Evolutionary conservation across 2,888 invertebrate species (phyloP).

Genomic region (Sminthurinus aureus): DNA sequence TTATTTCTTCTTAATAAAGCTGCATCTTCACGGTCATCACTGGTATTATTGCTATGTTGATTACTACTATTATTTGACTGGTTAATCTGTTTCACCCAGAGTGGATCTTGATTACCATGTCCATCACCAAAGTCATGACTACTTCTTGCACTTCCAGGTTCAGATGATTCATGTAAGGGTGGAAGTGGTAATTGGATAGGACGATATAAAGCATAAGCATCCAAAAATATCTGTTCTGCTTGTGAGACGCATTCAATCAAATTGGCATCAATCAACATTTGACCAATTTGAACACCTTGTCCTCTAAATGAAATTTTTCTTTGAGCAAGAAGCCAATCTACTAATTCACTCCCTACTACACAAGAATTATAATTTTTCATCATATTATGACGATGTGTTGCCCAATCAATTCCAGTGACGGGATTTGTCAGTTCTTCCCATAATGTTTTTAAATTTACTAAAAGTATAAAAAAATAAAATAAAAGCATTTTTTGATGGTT

Average conservation of each 20-base stretch:
- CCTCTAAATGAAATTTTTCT: slow-evolving; percentile 75
- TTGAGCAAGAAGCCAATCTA: slow-evolving; percentile 83
- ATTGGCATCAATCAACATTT: slow-evolving; percentile 78
- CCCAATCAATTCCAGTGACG: slow-evolving; percentile 68
- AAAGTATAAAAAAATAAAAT: too few relatives aligned
- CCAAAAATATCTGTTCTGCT: slow-evolving; percentile 69
- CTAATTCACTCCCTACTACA: slow-evolving; percentile 79
- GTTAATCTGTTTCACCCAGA: slow-evolving; percentile 71
- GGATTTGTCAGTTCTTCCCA: slow-evolving; percentile 71
- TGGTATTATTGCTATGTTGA: too few relatives aligned
- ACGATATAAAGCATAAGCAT: slow-evolving; percentile 71
- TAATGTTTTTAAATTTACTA: slow-evolving; percentile 70
- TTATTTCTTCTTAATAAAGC: slow-evolving; percentile 60
- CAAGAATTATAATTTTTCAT: slow-evolving; percentile 78
- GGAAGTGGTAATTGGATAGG: slow-evolving; percentile 58
- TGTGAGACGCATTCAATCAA: slow-evolving; percentile 72
- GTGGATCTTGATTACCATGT: slow-evolving; percentile 70
- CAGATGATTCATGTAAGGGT: slow-evolving; percentile 54
- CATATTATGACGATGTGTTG: slow-evolving; percentile 72
- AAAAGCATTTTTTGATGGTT: slow-evolving; percentile 67
- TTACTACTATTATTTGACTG: too few relatives aligned
- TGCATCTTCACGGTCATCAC: neutral
- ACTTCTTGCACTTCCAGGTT: slow-evolving; percentile 45
- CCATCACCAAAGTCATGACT: slow-evolving; percentile 51
- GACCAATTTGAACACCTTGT: slow-evolving; percentile 80